phyloP scores from a whole-genome alignment of 2,113 vertebrate species.

The Dermatemys mawii region DNA sequence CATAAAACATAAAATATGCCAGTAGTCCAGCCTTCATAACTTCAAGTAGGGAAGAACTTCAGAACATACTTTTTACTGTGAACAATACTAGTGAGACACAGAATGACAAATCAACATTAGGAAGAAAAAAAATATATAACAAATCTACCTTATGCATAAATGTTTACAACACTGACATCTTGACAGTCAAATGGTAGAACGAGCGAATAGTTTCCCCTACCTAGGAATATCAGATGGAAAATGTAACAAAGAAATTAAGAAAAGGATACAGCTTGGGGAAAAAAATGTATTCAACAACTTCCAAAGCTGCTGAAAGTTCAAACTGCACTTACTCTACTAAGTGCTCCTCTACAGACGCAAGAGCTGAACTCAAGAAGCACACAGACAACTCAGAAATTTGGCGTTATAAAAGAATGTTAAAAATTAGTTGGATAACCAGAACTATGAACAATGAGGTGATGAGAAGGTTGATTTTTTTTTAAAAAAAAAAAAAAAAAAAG shows the following conservation, averaged over 20 bases:
- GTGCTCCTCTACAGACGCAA: no score
- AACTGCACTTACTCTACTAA: no score
- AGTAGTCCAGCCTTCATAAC: background rate
- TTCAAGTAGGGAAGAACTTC: background rate
- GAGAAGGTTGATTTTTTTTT: background rate
- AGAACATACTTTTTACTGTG: background rate
- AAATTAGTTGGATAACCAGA: background rate
- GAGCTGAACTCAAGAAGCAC: no score
- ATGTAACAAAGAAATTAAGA: background rate
- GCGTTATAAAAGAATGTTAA: background rate
- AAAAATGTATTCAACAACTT: no score
- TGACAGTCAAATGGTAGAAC: background rate
- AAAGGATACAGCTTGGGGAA: background rate
- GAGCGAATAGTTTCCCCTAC: background rate
- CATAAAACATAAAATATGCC: background rate
- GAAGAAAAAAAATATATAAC: background rate
- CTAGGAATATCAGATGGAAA: background rate
- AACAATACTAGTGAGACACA: background rate
- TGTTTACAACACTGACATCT: background rate
- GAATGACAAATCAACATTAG: background rate
- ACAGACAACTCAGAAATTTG: background rate
- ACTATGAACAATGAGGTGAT: background rate
- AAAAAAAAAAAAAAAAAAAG: no score
- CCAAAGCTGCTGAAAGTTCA: no score
- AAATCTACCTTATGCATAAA: background rate